Conservation (phyloP, 2,113 vertebrate species). For the Ochotona curzoniae region DNA sequence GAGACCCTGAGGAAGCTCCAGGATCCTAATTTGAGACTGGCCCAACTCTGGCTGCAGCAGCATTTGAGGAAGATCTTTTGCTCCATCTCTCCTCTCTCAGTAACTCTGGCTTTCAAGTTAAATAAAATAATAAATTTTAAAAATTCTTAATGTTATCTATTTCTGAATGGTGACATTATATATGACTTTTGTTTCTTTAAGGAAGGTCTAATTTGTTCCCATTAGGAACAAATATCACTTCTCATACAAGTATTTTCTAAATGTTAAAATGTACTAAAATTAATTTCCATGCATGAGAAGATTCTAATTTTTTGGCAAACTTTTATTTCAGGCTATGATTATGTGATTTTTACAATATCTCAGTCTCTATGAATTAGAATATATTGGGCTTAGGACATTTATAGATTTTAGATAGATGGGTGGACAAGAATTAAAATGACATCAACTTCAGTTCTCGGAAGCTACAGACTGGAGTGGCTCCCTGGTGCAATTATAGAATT, state of each 20-base stretch:
- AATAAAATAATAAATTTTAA: too few relatives aligned
- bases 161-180: not conserved
- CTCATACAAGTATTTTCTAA: constrained; percentile 33
- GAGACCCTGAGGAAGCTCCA: too few relatives aligned
- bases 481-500: not conserved
- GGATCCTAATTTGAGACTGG: too few relatives aligned
- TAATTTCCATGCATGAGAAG: constrained; percentile 14
- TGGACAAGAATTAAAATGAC: constrained; percentile 30
- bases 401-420: constrained; percentile 39
- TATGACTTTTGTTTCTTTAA: constrained; percentile 4
- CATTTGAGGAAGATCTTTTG: too few relatives aligned
- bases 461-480: not conserved
- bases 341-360: constrained; percentile 14
- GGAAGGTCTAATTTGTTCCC: not conserved
- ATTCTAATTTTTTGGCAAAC: constrained; percentile 39
- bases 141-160: constrained; percentile 12
- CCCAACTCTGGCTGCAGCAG: too few relatives aligned
- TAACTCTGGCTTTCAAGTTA: too few relatives aligned
- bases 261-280: constrained; percentile 14
- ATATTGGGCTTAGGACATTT: not conserved
- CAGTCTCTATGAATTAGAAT: constrained; percentile 28
- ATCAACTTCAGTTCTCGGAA: constrained; percentile 31
- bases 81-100: too few relatives aligned
- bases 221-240: constrained; percentile 40
- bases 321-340: constrained; percentile 22